Conservation (phyloP, 2,113 vertebrate genomes). For the Octodon degus region DNA sequence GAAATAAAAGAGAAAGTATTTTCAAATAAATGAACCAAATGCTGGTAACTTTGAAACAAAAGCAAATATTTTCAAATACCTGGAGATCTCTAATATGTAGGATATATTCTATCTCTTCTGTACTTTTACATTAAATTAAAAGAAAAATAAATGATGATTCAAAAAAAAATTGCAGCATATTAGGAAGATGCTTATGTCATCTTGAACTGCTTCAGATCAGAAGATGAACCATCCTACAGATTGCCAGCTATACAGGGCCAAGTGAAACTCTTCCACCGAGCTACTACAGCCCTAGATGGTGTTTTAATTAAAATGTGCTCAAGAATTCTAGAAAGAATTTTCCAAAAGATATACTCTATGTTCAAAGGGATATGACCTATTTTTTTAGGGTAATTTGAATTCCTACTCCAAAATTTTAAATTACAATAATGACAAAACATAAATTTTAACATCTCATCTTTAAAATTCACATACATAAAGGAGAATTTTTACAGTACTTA, state of each 20-base stretch:
- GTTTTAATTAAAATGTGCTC: neutral
- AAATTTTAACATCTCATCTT: neutral
- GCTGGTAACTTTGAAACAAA: neutral
- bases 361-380: neutral
- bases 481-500: neutral
- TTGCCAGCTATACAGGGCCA: neutral
- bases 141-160: neutral
- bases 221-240: neutral
- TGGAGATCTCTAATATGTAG: neutral
- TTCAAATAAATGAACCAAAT: neutral
- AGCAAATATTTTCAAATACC: neutral
- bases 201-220: neutral
- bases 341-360: neutral
- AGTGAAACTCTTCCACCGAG: neutral
- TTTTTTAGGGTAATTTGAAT: neutral
- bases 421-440: neutral
- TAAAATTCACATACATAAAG: neutral
- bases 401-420: neutral
- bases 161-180: neutral
- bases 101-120: neutral
- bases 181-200: neutral
- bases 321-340: neutral
- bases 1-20: neutral
- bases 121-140: neutral
- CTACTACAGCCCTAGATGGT: neutral